These are phyloP conservation scores for Machimus rusticus DNA, from an alignment of 2,888 invertebrate genomes.

Conservation along the genomic window DNA sequence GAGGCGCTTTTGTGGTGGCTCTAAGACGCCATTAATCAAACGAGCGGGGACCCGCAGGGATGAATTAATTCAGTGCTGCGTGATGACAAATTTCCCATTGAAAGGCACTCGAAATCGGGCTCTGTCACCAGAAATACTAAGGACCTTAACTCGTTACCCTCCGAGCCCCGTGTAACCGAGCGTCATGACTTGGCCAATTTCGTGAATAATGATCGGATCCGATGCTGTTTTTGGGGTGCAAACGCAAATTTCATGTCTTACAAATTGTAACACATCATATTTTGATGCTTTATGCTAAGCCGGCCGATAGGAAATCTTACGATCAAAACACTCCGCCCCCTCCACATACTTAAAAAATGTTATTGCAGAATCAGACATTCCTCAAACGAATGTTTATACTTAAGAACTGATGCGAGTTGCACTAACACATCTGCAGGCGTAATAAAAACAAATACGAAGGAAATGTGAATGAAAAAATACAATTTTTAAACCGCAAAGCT, in stretches of 20 bases:
- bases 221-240: background rate
- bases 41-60: background rate
- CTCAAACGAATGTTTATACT: background rate
- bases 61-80: background rate
- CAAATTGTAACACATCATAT: background rate
- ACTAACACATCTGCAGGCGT: too few species aligned
- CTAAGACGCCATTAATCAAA: background rate
- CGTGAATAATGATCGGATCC: background rate
- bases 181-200: slow-evolving; percentile 13
- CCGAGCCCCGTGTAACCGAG: background rate
- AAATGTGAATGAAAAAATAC: too few species aligned
- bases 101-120: background rate
- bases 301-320: background rate
- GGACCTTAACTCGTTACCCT: slow-evolving; percentile 13
- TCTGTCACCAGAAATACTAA: background rate
- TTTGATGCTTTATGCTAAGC: background rate
- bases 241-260: background rate
- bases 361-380: background rate
- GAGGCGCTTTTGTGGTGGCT: background rate
- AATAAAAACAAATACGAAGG: too few species aligned
- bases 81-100: slow-evolving; percentile 11
- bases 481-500: too few species aligned
- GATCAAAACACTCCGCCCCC: background rate
- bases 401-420: background rate
- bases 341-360: background rate